Evolutionary conservation across 2,888 invertebrate species (phyloP), one percentile per base, ranked within the genome.

Genomic region (Patella caerulea): DNA sequence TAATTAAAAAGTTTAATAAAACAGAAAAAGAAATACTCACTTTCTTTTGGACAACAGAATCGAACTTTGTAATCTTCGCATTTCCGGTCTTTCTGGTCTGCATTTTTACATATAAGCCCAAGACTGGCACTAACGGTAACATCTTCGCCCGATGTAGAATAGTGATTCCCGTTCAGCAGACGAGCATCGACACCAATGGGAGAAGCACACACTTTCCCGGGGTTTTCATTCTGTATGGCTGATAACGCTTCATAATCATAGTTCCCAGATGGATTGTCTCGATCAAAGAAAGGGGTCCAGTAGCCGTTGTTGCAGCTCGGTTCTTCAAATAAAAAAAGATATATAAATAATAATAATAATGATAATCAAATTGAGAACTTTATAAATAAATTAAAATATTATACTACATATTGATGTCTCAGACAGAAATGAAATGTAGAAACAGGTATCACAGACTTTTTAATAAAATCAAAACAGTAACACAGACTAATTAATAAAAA

Each of bases 31-130:
- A 45, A 45, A 45, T 45, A 45, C 45, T 45, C 7, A 45, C 45
- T 45, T 45, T 45, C 65, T 65, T 65, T 65, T 12, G 65, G 65
- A 24, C 65, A 65, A 65, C 65, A 65, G 12, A 65, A 65, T 65
- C 65, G 19, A 24, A 65, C 65, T 65, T 65, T 65, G 24, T 65
- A 65, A 65, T 65, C 65, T 65, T 65, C 65, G 24, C 65, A 65
- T 12, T 24, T 9, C 15, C 24, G 11, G 14, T 65, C 65, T 65
- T 65, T 24, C 65, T 65, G 65, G 65, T 65, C 24, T 14, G 24
- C 19, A 65, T 65, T 65, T 24, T 65, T 65, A 65, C 65, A 65
- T 11, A 65, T 65, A 24, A 65, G 65, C 12, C 65, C 65, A 65
- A 65, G 12, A 65, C 12, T 24, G 19, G 65, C 12, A 24, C 24